Conservation (phyloP, 1,140 invertebrate genomes). For the Drosophila kikkawai region DNA sequence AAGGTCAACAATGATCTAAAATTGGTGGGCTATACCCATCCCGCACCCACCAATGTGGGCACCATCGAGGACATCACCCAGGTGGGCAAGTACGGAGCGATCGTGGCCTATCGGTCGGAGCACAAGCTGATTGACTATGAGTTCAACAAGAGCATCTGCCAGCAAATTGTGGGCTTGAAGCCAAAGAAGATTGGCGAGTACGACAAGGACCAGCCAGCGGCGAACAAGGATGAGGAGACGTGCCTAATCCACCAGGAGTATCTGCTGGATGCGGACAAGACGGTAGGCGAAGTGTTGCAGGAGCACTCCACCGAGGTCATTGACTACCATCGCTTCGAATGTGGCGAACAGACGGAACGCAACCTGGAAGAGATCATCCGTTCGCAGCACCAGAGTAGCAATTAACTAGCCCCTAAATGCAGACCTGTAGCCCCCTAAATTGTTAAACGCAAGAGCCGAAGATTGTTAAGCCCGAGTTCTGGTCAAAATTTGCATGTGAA, state of each 20-base stretch:
- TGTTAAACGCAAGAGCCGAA: slow-evolving; percentile 44
- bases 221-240: slow-evolving; percentile 89
- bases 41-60: slow-evolving; percentile 85
- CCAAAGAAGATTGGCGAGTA: slow-evolving; percentile 91
- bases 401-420: slow-evolving; percentile 33
- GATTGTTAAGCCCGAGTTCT: slow-evolving; percentile 35
- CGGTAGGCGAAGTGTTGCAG: slow-evolving; percentile 90
- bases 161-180: slow-evolving; percentile 97
- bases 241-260: slow-evolving; percentile 94
- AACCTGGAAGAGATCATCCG: slow-evolving; percentile 64
- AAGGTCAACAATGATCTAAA: slow-evolving; percentile 87
- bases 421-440: slow-evolving; percentile 42
- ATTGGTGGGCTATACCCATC: slow-evolving; percentile 91
- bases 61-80: slow-evolving; percentile 85
- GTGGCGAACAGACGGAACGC: slow-evolving; percentile 87
- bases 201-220: slow-evolving; percentile 87
- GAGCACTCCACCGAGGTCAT: slow-evolving; percentile 89
- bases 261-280: slow-evolving; percentile 90
- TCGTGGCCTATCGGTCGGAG: slow-evolving; percentile 89
- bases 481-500: slow-evolving; percentile 49
- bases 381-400: slow-evolving; percentile 61
- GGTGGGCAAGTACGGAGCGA: slow-evolving; percentile 93
- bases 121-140: slow-evolving; percentile 84
- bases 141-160: slow-evolving; percentile 91
- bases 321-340: slow-evolving; percentile 95